Base-by-base conservation (phyloP, 2,888 invertebrate genomes). In the Sericinus montela region DNA sequence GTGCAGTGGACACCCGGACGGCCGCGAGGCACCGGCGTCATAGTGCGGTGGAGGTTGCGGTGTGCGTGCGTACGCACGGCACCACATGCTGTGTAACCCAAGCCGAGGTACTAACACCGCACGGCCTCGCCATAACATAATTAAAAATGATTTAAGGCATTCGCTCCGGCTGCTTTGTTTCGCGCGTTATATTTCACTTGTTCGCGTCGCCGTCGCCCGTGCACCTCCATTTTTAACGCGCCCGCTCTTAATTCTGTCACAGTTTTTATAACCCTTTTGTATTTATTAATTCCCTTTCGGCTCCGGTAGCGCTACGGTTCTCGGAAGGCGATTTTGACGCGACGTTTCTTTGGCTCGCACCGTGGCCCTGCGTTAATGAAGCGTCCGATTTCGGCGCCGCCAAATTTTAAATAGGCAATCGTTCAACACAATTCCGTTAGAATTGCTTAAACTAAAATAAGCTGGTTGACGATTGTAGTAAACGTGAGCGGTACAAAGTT, bases 81-180 rank as follows among this genome's bases (percentile, higher is more conserved):
- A 63, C 63, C 64, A 51, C 57, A 60, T 60, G 64, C 52, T 63
- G 83, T 63, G 83, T 78, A 82, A 81, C 77, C 75, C 71, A 70
- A 82, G 67, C 73, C 78, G 74, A 63, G 70, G 63, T 65, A 44
- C 34, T 40, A 49, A 49, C 49, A 44, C 66, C 62, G 65, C 67
- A 45, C 66, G 62, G 65, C 67, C 74, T 73, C 85, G 85, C 88
- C 88, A 88, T 88, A 88, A 88, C 88, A 88, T 88, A 88, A 88
- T 88, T 88, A 88, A 88, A 88, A 88, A 87, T 88, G 88, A 88
- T 88, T 88, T 88, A 88, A 85, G 76, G 85, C 86, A 85, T 87
- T 86, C 86, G 88, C 86, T 82, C 80, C 87, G 88, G 84, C 88
- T 87, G 88, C 87, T 87, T 88, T 88, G 86, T 88, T 88, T 88